Base-by-base conservation (phyloP, 2,888 invertebrate genomes). In the Drosophila melanocephala region DNA sequence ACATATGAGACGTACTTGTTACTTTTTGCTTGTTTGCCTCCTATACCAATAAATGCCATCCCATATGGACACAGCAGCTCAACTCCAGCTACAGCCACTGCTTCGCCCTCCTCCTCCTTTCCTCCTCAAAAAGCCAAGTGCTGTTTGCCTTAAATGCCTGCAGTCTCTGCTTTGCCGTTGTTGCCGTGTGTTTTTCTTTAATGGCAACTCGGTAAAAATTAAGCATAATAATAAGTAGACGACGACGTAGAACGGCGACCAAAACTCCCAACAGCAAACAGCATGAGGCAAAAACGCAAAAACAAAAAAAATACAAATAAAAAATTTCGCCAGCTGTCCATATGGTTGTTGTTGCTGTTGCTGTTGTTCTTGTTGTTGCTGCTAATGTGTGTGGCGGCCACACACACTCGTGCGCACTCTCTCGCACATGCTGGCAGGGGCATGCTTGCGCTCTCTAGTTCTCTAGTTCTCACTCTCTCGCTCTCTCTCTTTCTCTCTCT, bases 201-300 rank as follows among this genome's bases (percentile, higher is more conserved):
- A 85, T 78, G 68, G 74, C 73, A 78, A 37, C 81, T 76, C 62
- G 71, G 65, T 68, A 79, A 81, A 84, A 87, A 84, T 84, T 84
- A 87, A 84, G 88, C 88, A 85, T 85, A 83, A 84, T 87, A 84
- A 81, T 84, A 84, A 85, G 84, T 82, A 87, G 87, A 87, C 77
- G 81, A 68, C 85, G 74, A 26, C 22, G 26, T 47, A 16, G 47
- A 47, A 47, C 26, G 47, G 47, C 47, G 47, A 76, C 58, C 72
- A 71, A 83, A 83, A 86, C 78, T 86, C 69, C 84, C 75, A 87
- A 69, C 74, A 81, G 79, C 75, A 77, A 74, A 80, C 75, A 67
- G 64, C 62, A 69, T 53, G 70, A 58, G 69, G 33, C 58, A 44
- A 50, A 47, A 67, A 57, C 58, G 50, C 30, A 32, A 37, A 30